Evolutionary conservation across 2,888 invertebrate species (phyloP).

Genomic region (Acheta domesticus): DNA sequence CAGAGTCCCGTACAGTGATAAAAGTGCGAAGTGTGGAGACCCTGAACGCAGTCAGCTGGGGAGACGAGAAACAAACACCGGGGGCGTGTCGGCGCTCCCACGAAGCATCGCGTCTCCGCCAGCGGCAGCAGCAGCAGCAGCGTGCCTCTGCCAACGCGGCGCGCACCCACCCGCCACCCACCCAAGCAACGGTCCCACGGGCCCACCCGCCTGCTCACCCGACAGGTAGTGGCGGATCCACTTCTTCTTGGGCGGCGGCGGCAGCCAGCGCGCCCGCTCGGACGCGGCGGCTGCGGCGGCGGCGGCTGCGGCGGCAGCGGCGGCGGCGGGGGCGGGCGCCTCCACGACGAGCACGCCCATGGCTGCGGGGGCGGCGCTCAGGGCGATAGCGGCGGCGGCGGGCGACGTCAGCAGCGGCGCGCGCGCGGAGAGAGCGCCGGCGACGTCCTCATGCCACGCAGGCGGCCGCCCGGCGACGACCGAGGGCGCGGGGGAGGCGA

Average conservation of each 20-base stretch:
- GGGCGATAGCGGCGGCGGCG: constrained; percentile 36
- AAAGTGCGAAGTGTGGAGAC: no score
- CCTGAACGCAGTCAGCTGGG: no score
- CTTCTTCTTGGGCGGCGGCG: constrained; percentile 68
- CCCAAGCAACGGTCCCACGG: constrained; percentile 93
- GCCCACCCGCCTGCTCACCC: constrained; percentile 56
- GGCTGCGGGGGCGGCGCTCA: constrained; percentile 39
- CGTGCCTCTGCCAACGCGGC: not conserved
- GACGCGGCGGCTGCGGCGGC: constrained; percentile 37
- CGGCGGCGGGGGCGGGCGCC: constrained; percentile 39
- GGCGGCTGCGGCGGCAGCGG: constrained; percentile 42
- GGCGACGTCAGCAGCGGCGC: constrained; percentile 38
- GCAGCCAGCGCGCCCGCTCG: constrained; percentile 43
- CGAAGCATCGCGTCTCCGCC: not conserved
- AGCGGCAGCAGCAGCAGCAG: not conserved
- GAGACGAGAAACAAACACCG: no score
- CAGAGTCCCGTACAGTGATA: no score
- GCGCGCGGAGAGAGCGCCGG: not conserved
- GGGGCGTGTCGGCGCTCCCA: no score
- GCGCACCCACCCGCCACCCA: constrained; percentile 75
- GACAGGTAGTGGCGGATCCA: constrained; percentile 68
- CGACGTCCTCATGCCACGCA: no score
- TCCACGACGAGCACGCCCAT: constrained; percentile 34
- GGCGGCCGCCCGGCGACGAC: no score
- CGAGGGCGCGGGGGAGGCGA: not conserved